Percentiles rank a stretch among this genome's conserved stretches.
phyloP scores from a whole-genome alignment of 2,888 invertebrate genomes.

The Agriopis marginaria region DNA sequence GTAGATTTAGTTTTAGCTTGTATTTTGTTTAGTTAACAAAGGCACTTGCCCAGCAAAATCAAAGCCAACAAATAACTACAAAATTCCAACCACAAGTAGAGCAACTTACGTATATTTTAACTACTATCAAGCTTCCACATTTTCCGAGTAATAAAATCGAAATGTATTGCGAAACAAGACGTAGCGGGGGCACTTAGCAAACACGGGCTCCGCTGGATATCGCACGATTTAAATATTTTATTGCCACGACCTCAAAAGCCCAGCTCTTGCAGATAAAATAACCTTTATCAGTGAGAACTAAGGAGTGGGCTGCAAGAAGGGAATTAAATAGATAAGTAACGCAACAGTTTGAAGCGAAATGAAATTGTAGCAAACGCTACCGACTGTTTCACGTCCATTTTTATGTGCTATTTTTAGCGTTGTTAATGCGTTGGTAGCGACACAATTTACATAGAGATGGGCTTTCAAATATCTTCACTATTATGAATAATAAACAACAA shows the following conservation, averaged over 20 bases:
- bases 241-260: constrained; percentile 29
- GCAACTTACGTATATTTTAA: constrained; percentile 34
- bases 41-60: too few relatives aligned
- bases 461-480: not conserved
- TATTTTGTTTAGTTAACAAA: too few relatives aligned
- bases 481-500: too few relatives aligned
- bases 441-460: constrained; percentile 7
- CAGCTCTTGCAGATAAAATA: constrained; percentile 31
- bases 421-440: not conserved
- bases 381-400: constrained; percentile 17
- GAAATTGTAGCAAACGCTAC: constrained; percentile 33
- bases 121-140: constrained; percentile 40
- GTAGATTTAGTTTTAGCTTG: too few relatives aligned
- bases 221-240: constrained; percentile 71
- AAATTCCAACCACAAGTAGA: constrained; percentile 33
- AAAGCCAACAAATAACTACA: not conserved
- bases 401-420: constrained; percentile 3
- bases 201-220: constrained; percentile 72
- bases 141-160: constrained; percentile 48
- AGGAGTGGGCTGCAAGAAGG: constrained; percentile 20
- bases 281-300: constrained; percentile 30
- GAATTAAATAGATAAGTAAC: constrained; percentile 31
- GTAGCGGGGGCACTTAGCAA: constrained; percentile 69
- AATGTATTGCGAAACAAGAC: constrained; percentile 60
- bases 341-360: constrained; percentile 24